A percentile compares a stretch with the other conserved stretches of the same genome.
Conservation (phyloP, 2,797 vertebrate species). For the Phrynocephalus vlangalii region DNA sequence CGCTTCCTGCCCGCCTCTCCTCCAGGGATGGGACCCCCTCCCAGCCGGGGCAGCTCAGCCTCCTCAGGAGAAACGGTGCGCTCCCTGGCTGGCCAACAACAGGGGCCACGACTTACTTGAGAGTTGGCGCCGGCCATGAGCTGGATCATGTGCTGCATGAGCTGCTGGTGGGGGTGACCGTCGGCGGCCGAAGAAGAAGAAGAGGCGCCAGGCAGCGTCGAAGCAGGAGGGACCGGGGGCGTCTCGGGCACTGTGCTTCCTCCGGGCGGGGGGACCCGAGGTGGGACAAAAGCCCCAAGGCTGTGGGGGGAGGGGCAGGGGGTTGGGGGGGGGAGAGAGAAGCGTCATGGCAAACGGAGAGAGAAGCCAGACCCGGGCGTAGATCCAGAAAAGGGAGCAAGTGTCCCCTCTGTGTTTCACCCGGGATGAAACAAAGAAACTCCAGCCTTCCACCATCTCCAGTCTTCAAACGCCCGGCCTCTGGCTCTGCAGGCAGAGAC, state of each 20-base stretch:
- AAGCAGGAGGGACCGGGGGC: constrained; percentile 72
- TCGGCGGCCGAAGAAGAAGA: constrained; percentile 76
- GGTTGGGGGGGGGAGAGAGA: neutral
- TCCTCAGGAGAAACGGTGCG: no score
- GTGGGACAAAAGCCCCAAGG: constrained; percentile 86
- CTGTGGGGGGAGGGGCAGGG: constrained; percentile 70
- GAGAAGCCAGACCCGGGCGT: no score
- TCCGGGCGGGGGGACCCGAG: constrained; percentile 77
- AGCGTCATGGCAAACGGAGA: neutral
- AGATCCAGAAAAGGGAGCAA: no score
- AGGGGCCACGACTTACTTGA: constrained; percentile 80
- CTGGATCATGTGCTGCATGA: constrained; percentile 99
- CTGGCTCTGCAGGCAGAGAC: no score
- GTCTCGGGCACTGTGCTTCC: constrained; percentile 83
- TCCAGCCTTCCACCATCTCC: no score
- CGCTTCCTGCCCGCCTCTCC: no score
- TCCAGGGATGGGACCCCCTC: no score
- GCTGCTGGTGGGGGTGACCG: constrained; percentile 88
- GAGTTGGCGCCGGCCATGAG: constrained; percentile 89
- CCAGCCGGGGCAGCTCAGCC: no score
- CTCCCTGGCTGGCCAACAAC: no score
- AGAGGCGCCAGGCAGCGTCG: constrained; percentile 78
- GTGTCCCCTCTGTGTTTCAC: no score
- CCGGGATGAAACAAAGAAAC: no score
- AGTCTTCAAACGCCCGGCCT: no score